These are phyloP conservation scores for Discoglossus pictus DNA, from an alignment of 2,797 vertebrate genomes.

Conservation along the genomic window DNA sequence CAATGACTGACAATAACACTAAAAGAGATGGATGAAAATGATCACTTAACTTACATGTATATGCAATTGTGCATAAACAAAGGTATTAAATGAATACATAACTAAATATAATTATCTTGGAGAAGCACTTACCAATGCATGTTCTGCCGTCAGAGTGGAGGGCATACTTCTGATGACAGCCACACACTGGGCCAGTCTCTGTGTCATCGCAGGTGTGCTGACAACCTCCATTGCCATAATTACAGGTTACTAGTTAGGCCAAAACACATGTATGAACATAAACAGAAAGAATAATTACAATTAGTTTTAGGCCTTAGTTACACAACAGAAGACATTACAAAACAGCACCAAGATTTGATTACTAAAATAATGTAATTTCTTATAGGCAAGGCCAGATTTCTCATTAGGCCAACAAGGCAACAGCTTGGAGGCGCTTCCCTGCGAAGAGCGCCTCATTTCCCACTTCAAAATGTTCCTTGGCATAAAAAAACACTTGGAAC, in stretches of 20 bases:
- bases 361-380: not conserved
- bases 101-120: not conserved
- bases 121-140: conserved; percentile 89
- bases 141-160: conserved; percentile 93
- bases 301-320: conserved; percentile 60
- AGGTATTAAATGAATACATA: too few species aligned
- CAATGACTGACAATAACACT: too few species aligned
- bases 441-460: too few species aligned
- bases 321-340: conserved; percentile 45
- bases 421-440: too few species aligned
- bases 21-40: too few species aligned
- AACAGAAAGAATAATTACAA: conserved; percentile 68
- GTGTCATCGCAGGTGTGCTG: conserved; percentile 97
- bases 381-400: too few species aligned
- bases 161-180: conserved; percentile 97
- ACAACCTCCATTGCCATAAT: conserved; percentile 98
- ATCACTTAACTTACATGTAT: too few species aligned
- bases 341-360: conserved; percentile 13
- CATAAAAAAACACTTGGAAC: too few species aligned
- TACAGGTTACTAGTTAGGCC: conserved; percentile 91
- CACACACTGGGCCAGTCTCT: conserved; percentile 87
- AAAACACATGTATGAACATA: conserved; percentile 60
- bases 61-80: too few species aligned
- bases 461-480: too few species aligned
- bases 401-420: too few species aligned